Evolutionary conservation across 2,113 vertebrate species (phyloP), one percentile per base, ranked within the genome.

Genomic region (Gallinago paraguaiae): DNA sequence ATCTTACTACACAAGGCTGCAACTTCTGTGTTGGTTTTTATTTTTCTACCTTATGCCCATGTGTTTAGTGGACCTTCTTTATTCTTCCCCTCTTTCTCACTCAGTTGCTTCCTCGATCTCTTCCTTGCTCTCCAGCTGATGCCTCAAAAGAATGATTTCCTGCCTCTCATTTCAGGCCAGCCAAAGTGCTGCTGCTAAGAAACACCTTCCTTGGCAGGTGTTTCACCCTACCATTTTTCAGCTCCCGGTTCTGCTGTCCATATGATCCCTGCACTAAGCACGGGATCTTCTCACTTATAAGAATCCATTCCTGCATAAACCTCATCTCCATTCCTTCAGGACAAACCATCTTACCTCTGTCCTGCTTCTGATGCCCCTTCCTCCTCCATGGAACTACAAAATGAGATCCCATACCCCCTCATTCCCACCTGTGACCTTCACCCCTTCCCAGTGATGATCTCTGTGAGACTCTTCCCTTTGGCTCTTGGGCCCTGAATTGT

Each of bases 401-500:
- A 86, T 48, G 41, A 82, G 11, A 23, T 76, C 23, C 48, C 31
- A 64, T 33, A 31, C 5, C 10, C 7, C 14, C 54, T 60, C 30
- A 37, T 17, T 35, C 7, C 41, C 17, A 64, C 11, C 12, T 76
- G 48, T 53, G 54, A 39, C 30, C 78, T 76, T 50, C 53, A 41
- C 23, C 0, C 0, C 45, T 83, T 94, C 45, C 37, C 51, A 37
- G 1, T 8, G 43, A 50, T 67, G 54, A 72, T 20, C 30, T 79
- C 35, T 65, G 35, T 43, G 35, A 93, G 30, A 61, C 18, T 50
- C 61, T 46, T 50, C 20, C 24, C 27, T 37, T 80, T 22, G 14
- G 17, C 6, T 8, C 27, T 25, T 46, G 50, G 61, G 43, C 19
- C 71, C 51, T 0, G 0, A 46, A 75, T 33, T 61, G 11, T 78